Base-by-base conservation (phyloP, 2,113 vertebrate genomes). In the Bubo blakistoni region DNA sequence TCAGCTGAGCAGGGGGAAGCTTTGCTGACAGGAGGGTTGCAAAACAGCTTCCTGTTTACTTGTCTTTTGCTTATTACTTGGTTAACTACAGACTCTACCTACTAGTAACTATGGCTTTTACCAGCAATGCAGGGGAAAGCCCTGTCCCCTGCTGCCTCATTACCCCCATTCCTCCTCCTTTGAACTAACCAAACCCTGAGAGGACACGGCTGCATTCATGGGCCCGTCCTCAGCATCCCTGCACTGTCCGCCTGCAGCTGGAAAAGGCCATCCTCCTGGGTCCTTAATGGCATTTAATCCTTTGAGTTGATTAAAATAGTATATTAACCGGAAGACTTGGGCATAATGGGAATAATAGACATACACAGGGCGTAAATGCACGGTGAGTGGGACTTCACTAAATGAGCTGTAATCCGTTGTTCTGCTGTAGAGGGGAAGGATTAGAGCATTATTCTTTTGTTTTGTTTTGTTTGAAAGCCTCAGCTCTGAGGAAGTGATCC, bases 21-120 rank as follows among this genome's bases (percentile, higher is more conserved):
- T 13, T n/a, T 5, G 38, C 20, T 3, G 54, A 9, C 0, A 3
- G 10, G 15, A 62, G 42, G 19, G 52, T 92, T 96, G 81, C 6
- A 29, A 91, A 94, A 97, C 8, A 0, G 62, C 76, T 96, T 97
- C 96, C 97, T 96, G 96, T 96, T 97, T 94, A 83, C 51, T 58
- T 5, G 30, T 21, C 42, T 54, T 47, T 30, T 11, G 12, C 5
- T 30, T 66, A 49, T 57, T 9, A 9, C 81, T 86, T 13, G 0
- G 5, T 38, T 19, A 26, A 66, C 21, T 1, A 4, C 7, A 1
- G 83, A 0, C 16, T 91, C n/a, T 4, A 46, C 72, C 44, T 8
- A 18, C 61, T 3, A 1, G 40, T 42, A 61, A 57, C 21, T 15
- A 38, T 2, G 69, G 1, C 55, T 40, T 59, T 18, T 15, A 10